Conservation (phyloP, 2,888 invertebrate species). For the Axea sp. region DNA sequence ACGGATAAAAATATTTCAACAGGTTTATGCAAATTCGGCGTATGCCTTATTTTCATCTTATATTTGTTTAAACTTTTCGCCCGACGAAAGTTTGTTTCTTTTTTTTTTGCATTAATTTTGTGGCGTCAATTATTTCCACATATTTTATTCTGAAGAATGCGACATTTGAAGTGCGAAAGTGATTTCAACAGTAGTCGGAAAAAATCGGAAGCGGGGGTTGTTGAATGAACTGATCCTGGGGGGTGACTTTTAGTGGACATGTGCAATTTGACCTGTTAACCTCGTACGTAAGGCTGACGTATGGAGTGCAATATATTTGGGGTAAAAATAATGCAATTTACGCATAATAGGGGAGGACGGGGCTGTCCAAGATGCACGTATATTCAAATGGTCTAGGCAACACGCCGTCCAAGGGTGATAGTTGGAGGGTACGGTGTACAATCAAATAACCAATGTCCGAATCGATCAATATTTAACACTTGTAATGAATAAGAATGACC, state of each 20-base stretch:
- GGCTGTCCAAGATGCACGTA: slow-evolving; percentile 61
- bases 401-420: slow-evolving; percentile 55
- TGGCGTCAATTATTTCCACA: slow-evolving; percentile 31
- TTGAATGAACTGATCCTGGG: slow-evolving; percentile 54
- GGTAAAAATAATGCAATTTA: slow-evolving; percentile 80
- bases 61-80: too few species aligned
- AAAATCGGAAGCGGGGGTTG: slow-evolving; percentile 45
- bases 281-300: slow-evolving; percentile 66
- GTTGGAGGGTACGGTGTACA: slow-evolving; percentile 64
- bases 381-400: slow-evolving; percentile 74
- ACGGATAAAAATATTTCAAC: slow-evolving; percentile 13
- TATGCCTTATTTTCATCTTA: not conserved
- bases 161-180: slow-evolving; percentile 54
- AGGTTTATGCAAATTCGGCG: slow-evolving; percentile 24
- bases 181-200: slow-evolving; percentile 38
- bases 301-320: slow-evolving; percentile 77
- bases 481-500: slow-evolving; percentile 69
- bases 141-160: slow-evolving; percentile 25
- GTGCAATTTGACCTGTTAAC: slow-evolving; percentile 79
- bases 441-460: slow-evolving; percentile 63
- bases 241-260: slow-evolving; percentile 77
- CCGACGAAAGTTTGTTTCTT: too few species aligned
- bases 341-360: slow-evolving; percentile 75
- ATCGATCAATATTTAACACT: slow-evolving; percentile 70
- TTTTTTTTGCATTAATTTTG: too few species aligned